Percentiles rank a stretch among this genome's conserved stretches.
Evolutionary conservation across 23 tunicate species (phyloP).

Genomic region (Diplosoma virens): DNA sequence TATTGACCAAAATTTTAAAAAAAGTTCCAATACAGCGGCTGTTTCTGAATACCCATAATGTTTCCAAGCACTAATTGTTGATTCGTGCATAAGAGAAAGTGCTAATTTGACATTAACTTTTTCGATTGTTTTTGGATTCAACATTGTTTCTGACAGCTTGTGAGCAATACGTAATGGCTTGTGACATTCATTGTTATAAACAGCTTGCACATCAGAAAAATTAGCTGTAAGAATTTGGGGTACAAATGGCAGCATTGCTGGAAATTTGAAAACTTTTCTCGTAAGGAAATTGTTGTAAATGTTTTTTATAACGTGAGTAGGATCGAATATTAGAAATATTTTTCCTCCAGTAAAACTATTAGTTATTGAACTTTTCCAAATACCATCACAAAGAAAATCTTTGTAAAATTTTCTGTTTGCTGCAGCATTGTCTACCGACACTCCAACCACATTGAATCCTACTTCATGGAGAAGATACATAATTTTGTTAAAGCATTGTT

Average conservation of each 20-base stretch:
- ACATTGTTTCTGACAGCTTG: conserved; percentile 10
- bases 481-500: conserved; percentile 17
- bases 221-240: background rate
- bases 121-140: conserved; percentile 7
- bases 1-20: conserved; percentile 2
- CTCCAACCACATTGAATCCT: conserved; percentile 1
- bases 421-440: conserved; percentile 17
- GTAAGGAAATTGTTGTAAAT: conserved; percentile 1
- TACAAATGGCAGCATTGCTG: background rate
- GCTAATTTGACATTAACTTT: conserved; percentile 14
- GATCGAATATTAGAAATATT: conserved; percentile 17
- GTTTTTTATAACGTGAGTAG: conserved; percentile 13
- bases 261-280: background rate
- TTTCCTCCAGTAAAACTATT: conserved; percentile 5
- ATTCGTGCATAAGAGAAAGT: conserved; percentile 4
- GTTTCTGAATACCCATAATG: background rate
- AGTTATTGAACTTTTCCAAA: background rate
- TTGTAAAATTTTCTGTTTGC: conserved; percentile 22
- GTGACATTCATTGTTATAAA: conserved; percentile 2
- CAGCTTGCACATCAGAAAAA: background rate
- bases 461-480: conserved; percentile 1
- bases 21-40: conserved; percentile 16
- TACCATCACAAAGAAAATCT: conserved; percentile 7
- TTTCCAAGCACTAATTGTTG: background rate
- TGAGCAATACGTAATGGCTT: conserved; percentile 9